Conservation (phyloP, 2,888 invertebrate species). For the Dimorphilus gyrociliatus region DNA sequence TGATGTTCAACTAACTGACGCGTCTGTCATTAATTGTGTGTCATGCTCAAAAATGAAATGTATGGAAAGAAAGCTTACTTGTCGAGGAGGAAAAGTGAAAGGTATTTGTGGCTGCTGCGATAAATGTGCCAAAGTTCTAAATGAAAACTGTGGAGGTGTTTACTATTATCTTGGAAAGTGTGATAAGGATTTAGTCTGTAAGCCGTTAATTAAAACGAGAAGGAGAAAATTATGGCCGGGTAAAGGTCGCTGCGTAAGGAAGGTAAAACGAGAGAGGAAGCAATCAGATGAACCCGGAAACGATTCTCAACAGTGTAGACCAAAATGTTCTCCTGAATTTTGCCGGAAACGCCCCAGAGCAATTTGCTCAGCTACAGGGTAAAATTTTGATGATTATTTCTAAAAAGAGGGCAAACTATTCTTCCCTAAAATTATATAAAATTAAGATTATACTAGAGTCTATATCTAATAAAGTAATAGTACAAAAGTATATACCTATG, state of each 20-base stretch:
- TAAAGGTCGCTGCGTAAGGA: not conserved
- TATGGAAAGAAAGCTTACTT: too few species aligned
- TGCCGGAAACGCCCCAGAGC: constrained; percentile 23
- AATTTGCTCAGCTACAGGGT: constrained; percentile 30
- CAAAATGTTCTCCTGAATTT: constrained; percentile 25
- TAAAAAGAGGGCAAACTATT: too few species aligned
- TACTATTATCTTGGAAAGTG: constrained; percentile 32
- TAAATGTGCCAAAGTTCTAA: constrained; percentile 29
- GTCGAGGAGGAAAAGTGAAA: constrained; percentile 28
- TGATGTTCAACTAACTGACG: too few species aligned
- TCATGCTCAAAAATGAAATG: too few species aligned
- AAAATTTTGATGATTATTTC: too few species aligned
- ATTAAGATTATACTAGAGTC: too few species aligned
- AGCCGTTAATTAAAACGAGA: constrained; percentile 5
- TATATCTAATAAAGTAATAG: too few species aligned
- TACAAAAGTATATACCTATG: too few species aligned
- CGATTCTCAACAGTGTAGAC: constrained; percentile 17
- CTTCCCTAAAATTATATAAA: too few species aligned
- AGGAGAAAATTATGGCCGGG: not conserved
- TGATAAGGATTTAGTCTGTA: constrained; percentile 25
- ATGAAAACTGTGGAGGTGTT: constrained; percentile 31
- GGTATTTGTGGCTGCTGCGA: constrained; percentile 35
- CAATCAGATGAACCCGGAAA: not conserved
- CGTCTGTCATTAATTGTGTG: too few species aligned
- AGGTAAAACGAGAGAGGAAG: constrained; percentile 8